A percentile compares a stretch with the other conserved stretches of the same genome.
phyloP scores from a whole-genome alignment of 2,113 vertebrate species.

The Melanerpes aurifrons region DNA sequence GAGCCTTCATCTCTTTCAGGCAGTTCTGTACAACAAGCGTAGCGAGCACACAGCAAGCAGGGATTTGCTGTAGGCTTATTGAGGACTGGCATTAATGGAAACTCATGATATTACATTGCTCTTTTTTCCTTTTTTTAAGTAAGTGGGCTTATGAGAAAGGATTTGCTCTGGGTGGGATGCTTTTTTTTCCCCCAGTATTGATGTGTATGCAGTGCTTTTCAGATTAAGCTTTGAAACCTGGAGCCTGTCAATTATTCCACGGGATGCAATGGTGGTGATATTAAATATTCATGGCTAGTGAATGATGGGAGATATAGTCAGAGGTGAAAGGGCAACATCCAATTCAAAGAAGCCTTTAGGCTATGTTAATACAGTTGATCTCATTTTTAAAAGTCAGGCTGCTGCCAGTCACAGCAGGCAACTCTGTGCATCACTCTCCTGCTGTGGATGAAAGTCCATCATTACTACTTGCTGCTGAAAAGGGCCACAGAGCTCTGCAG shows the following conservation, averaged over 20 bases:
- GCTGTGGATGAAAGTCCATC: neutral
- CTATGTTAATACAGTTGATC: slow-evolving; percentile 25
- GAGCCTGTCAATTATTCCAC: neutral
- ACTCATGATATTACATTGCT: slow-evolving; percentile 51
- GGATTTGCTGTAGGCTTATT: slow-evolving; percentile 62
- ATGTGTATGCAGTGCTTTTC: slow-evolving; percentile 22
- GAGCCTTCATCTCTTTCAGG: slow-evolving; percentile 14
- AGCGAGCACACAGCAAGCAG: slow-evolving; percentile 32
- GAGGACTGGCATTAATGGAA: slow-evolving; percentile 65
- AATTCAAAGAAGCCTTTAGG: slow-evolving; percentile 17
- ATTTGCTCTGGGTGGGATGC: slow-evolving; percentile 23
- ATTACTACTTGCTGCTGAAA: neutral
- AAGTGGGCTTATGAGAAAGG: slow-evolving; percentile 56
- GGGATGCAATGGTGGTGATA: neutral
- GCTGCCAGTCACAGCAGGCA: neutral
- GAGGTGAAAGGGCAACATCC: slow-evolving; percentile 25
- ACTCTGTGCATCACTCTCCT: neutral
- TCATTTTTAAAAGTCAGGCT: slow-evolving; percentile 1
- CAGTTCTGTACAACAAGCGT: neutral
- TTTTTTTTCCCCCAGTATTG: neutral
- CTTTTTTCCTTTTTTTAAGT: slow-evolving; percentile 31
- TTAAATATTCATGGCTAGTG: slow-evolving; percentile 49
- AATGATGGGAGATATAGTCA: neutral
- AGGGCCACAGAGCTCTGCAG: rapidly evolving
- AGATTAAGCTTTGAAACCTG: slow-evolving; percentile 20